Evolutionary conservation across 2,113 vertebrate species (phyloP).

Genomic region (Sapayoa aenigma): DNA sequence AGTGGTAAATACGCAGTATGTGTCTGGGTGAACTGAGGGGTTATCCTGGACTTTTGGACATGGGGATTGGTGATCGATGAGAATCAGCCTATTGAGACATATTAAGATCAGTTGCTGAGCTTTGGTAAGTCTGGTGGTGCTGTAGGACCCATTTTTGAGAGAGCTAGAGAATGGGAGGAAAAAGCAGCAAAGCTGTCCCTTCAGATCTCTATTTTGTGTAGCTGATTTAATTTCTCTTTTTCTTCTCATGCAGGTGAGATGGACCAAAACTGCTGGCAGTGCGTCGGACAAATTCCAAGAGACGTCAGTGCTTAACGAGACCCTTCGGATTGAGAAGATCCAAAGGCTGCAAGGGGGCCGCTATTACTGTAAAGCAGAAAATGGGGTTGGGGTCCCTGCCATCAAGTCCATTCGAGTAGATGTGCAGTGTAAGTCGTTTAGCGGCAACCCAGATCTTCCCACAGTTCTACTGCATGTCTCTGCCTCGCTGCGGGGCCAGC

Average conservation of each 20-base stretch:
- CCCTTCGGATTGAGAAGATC: slow-evolving; percentile 90
- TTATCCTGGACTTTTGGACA: rapidly evolving
- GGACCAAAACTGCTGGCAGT: slow-evolving; percentile 96
- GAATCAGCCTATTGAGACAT: neutral
- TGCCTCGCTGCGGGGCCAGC: neutral
- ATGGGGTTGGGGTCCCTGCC: slow-evolving; percentile 96
- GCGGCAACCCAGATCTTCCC: slow-evolving; percentile 64
- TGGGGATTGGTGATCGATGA: neutral
- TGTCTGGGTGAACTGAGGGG: neutral
- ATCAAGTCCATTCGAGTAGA: slow-evolving; percentile 99
- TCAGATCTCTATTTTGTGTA: neutral
- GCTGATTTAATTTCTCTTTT: neutral
- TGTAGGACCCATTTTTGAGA: neutral
- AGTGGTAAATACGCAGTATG: neutral
- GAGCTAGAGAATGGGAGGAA: neutral
- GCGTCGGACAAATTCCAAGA: slow-evolving; percentile 98
- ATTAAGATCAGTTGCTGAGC: neutral
- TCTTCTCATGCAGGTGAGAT: slow-evolving; percentile 82
- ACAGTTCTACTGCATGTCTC: slow-evolving; percentile 66
- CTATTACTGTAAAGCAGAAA: slow-evolving; percentile 99
- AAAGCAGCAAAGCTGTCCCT: neutral
- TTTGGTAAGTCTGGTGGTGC: neutral
- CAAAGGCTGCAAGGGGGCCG: slow-evolving; percentile 93
- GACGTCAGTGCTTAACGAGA: slow-evolving; percentile 96
- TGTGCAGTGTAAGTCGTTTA: slow-evolving; percentile 95